Percentiles rank a stretch among this genome's conserved stretches.
phyloP scores from a whole-genome alignment of 2,797 vertebrate species.

The Ambastaia sidthimunki region DNA sequence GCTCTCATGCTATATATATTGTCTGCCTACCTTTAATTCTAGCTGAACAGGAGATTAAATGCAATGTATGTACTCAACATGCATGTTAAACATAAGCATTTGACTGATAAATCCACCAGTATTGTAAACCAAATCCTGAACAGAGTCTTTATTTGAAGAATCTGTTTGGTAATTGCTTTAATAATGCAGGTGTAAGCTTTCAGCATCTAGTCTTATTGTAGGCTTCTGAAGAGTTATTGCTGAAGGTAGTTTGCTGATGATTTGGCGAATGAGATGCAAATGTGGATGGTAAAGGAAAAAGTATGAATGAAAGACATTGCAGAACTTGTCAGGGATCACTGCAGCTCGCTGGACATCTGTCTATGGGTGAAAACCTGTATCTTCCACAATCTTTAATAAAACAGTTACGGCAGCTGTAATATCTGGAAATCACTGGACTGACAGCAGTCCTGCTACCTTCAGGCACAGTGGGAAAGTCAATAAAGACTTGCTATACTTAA shows the following conservation, averaged over 20 bases:
- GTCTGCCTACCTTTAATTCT: not conserved
- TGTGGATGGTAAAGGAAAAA: too few species aligned
- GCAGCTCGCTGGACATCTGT: not conserved
- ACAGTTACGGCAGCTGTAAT: slow-evolving; percentile 1
- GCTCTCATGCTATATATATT: not conserved
- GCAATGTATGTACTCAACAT: not conserved
- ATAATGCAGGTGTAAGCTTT: not conserved
- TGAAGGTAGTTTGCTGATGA: not conserved
- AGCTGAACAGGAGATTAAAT: not conserved
- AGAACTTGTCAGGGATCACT: not conserved
- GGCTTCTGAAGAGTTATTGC: too few species aligned
- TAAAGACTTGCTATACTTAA: slow-evolving; percentile 22
- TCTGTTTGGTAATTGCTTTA: not conserved
- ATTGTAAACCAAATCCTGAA: not conserved
- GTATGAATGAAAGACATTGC: too few species aligned
- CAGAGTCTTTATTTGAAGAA: not conserved
- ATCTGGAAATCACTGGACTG: slow-evolving; percentile 11
- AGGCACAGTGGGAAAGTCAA: not conserved
- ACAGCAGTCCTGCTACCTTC: slow-evolving; percentile 9
- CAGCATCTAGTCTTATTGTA: not conserved
- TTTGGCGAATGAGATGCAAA: too few species aligned
- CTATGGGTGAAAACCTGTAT: not conserved
- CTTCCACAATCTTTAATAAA: not conserved
- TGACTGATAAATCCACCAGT: too few species aligned
- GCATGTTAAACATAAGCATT: not conserved